Evolutionary conservation across 2,888 invertebrate species (phyloP).

Genomic region (Tholera decimalis): DNA sequence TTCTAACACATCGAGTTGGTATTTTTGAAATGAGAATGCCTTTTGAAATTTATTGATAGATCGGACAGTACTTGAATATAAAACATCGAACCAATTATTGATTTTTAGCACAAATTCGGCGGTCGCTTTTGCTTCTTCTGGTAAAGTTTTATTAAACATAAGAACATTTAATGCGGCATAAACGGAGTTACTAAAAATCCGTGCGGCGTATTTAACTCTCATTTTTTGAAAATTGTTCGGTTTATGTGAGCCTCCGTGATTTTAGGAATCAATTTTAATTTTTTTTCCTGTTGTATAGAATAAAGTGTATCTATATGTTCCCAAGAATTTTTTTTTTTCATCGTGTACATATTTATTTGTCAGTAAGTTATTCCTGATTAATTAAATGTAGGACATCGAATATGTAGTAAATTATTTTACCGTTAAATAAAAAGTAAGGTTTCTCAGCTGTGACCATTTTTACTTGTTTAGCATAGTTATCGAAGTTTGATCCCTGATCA

Average conservation of each 20-base stretch:
- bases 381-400: conserved; percentile 61
- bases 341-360: conserved; percentile 33
- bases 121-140: conserved; percentile 13
- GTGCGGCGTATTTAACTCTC: conserved; percentile 47
- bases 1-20: conserved; percentile 49
- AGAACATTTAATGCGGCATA: conserved; percentile 1
- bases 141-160: conserved; percentile 8
- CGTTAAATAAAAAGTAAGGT: conserved; percentile 53
- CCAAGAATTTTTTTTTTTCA: conserved; percentile 55
- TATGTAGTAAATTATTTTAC: conserved; percentile 50
- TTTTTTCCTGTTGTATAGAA: conserved; percentile 36
- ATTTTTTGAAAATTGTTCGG: conserved; percentile 59
- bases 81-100: conserved; percentile 40
- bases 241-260: conserved; percentile 58
- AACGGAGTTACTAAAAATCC: not conserved
- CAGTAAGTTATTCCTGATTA: conserved; percentile 43
- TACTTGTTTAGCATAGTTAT: conserved; percentile 59
- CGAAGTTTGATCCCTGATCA: conserved; percentile 61
- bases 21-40: conserved; percentile 51
- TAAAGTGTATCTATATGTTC: conserved; percentile 51
- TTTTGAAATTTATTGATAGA: conserved; percentile 57
- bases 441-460: conserved; percentile 55
- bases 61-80: conserved; percentile 63
- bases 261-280: conserved; percentile 55
- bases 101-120: conserved; percentile 14